Conservation (phyloP, 1,140 invertebrate species). For the Drosophila dunni region DNA sequence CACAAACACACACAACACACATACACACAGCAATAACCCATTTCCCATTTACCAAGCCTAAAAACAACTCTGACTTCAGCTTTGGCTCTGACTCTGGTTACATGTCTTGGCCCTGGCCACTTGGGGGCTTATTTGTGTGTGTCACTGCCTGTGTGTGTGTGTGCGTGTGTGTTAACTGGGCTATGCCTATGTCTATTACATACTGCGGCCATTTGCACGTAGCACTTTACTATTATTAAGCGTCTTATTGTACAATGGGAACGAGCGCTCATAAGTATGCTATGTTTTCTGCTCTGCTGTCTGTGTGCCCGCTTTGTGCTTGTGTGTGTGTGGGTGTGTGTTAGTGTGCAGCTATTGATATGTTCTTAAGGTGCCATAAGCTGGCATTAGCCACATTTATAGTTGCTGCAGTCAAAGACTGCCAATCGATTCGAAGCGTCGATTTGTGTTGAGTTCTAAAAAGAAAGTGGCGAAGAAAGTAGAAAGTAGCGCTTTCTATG, state of each 20-base stretch:
- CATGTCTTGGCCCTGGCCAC: constrained; percentile 65
- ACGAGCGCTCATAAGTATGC: constrained; percentile 46
- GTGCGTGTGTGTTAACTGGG: constrained; percentile 58
- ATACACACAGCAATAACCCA: constrained; percentile 41
- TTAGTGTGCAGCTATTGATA: constrained; percentile 14
- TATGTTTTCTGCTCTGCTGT: constrained; percentile 25
- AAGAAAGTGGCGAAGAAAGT: too few relatives aligned
- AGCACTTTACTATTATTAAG: constrained; percentile 53
- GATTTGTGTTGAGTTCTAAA: too few relatives aligned
- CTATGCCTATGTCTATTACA: constrained; percentile 70
- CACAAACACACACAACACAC: constrained; percentile 11
- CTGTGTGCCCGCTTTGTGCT: background rate
- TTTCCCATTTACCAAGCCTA: constrained; percentile 58
- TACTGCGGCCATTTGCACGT: constrained; percentile 66
- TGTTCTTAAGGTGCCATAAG: constrained; percentile 36
- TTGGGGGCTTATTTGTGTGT: constrained; percentile 56
- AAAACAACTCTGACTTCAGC: constrained; percentile 4
- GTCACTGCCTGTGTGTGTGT: constrained; percentile 1
- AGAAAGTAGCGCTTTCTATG: too few relatives aligned
- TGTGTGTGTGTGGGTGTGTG: constrained; percentile 9
- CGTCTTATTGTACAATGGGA: constrained; percentile 47
- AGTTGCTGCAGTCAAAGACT: constrained; percentile 25
- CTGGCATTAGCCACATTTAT: constrained; percentile 30
- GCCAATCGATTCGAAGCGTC: constrained; percentile 2
- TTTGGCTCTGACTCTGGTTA: constrained; percentile 30